Evolutionary conservation across 2,113 vertebrate genomes (phyloP).

Genomic region (Brevimyrus niger): DNA sequence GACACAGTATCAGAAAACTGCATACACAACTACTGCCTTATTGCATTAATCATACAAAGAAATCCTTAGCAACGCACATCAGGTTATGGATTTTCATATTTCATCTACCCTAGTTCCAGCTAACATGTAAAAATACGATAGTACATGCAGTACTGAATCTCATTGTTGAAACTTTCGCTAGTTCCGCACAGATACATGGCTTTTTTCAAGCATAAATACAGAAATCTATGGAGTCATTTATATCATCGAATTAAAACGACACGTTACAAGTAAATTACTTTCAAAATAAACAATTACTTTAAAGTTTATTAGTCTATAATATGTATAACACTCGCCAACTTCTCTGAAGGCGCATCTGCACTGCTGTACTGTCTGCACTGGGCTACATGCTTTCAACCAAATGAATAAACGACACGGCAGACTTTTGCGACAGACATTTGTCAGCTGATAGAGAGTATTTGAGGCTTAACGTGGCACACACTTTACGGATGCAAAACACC

Average conservation of each 20-base stretch:
- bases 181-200: neutral
- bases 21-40: neutral
- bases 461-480: neutral
- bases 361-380: neutral
- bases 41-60: neutral
- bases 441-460: neutral
- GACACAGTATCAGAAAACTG: neutral
- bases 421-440: neutral
- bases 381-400: neutral
- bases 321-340: neutral
- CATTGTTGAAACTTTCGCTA: neutral
- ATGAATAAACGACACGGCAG: neutral
- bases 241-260: neutral
- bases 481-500: neutral
- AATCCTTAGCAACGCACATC: neutral
- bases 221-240: neutral
- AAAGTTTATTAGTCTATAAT: neutral
- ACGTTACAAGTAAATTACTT: neutral
- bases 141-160: neutral
- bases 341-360: neutral
- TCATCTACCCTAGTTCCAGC: neutral
- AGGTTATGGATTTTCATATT: neutral
- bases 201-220: neutral
- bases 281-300: neutral
- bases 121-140: neutral